Evolutionary conservation across 2,797 vertebrate species (phyloP).

Genomic region (Gobionotothen gibberifrons): DNA sequence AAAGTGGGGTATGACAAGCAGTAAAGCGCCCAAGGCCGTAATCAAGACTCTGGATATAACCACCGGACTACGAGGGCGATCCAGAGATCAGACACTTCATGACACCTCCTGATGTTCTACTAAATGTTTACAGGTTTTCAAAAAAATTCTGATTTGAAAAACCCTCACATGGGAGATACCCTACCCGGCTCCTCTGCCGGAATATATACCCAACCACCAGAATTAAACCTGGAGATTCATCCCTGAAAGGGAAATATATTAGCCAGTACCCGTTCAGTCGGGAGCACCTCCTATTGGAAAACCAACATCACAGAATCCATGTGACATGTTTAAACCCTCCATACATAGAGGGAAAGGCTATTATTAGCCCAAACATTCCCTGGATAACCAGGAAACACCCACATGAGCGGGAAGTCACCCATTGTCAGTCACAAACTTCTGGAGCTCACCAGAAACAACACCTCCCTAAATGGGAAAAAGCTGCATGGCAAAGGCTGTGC

Average conservation of each 20-base stretch:
- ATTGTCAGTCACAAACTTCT: neutral
- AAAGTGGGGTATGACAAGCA: too few relatives aligned
- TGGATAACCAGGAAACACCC: conserved; percentile 8
- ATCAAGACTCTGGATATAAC: too few relatives aligned
- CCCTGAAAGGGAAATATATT: neutral
- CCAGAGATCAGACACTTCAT: neutral
- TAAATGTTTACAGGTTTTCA: neutral
- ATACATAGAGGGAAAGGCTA: neutral
- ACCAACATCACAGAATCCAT: neutral
- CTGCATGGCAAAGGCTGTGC: neutral
- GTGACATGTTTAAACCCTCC: conserved; percentile 5
- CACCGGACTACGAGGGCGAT: too few relatives aligned
- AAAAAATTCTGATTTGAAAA: neutral
- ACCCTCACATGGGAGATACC: neutral
- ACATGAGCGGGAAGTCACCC: conserved; percentile 9
- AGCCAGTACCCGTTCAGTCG: neutral
- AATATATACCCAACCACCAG: neutral
- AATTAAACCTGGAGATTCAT: neutral
- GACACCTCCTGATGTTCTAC: neutral
- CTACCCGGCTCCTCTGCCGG: neutral
- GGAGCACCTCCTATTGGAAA: neutral
- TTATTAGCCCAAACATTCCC: neutral
- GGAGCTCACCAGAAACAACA: conserved; percentile 13
- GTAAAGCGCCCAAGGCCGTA: too few relatives aligned
- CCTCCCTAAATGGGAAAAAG: neutral